Percentiles rank a stretch among this genome's conserved stretches.
Conservation (phyloP, 2,888 invertebrate species). For the Cryptus viduatorius region DNA sequence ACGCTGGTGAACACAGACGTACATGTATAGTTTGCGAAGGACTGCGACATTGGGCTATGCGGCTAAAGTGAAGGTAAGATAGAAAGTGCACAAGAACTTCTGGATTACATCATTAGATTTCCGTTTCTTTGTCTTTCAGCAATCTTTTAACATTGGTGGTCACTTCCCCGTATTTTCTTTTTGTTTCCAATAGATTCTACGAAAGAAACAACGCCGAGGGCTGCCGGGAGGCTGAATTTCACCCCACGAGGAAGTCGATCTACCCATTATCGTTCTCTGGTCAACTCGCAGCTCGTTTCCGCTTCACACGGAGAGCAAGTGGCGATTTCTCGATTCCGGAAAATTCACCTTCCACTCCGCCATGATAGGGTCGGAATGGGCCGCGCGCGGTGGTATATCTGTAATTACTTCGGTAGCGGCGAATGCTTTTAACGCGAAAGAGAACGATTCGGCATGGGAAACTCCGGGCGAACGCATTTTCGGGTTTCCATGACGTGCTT, state of each 20-base stretch:
- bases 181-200: background rate
- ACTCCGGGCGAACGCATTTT: conserved; percentile 31
- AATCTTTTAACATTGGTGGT: conserved; percentile 18
- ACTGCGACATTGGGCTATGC: background rate
- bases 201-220: background rate
- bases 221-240: conserved; percentile 9
- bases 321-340: conserved; percentile 47
- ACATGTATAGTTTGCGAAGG: background rate
- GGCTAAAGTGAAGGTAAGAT: conserved; percentile 22
- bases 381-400: conserved; percentile 8
- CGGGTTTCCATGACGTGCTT: background rate
- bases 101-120: conserved; percentile 47
- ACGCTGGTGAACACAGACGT: conserved; percentile 18
- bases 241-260: conserved; percentile 26
- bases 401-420: conserved; percentile 79
- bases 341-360: conserved; percentile 14
- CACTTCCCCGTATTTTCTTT: background rate
- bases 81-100: conserved; percentile 13
- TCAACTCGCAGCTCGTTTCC: conserved; percentile 73
- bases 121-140: background rate
- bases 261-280: conserved; percentile 65
- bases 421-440: conserved; percentile 81
- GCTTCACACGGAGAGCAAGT: conserved; percentile 41
- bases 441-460: conserved; percentile 43
- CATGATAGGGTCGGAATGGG: background rate